These are phyloP conservation scores for Chelonoidis abingdonii DNA, from an alignment of 2,113 vertebrate genomes.

Conservation along the genomic window DNA sequence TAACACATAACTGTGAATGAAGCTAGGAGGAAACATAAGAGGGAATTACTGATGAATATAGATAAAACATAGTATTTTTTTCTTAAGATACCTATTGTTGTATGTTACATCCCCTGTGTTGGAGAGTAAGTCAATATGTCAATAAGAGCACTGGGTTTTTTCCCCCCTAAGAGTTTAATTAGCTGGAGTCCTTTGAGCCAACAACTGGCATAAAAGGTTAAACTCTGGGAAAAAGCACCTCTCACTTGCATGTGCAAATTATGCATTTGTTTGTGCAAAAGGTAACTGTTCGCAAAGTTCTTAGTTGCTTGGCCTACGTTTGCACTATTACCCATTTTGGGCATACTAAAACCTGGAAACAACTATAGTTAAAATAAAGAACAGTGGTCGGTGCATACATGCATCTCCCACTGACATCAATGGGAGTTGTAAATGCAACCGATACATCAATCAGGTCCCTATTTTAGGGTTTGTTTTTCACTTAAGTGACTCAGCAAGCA, in stretches of 20 bases:
- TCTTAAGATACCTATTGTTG: not conserved
- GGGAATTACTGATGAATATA: not conserved
- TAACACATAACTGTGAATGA: conserved; percentile 99
- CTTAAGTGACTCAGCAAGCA: not conserved
- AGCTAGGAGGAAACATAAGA: conserved; percentile 77
- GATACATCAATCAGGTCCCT: not conserved
- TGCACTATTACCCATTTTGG: not conserved
- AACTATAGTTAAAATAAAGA: not conserved
- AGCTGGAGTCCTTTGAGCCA: not conserved
- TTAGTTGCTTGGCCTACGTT: not conserved
- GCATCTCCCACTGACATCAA: not conserved
- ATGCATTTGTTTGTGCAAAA: not conserved
- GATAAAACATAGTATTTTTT: not conserved
- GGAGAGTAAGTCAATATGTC: not conserved
- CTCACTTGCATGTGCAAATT: not conserved
- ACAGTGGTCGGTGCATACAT: not conserved
- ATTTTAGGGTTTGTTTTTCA: not conserved
- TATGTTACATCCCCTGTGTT: not conserved
- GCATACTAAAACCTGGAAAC: not conserved
- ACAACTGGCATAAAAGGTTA: not conserved
- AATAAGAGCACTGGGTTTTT: not conserved
- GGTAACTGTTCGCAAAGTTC: not conserved
- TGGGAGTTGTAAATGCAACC: not conserved
- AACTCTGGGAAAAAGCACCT: not conserved
- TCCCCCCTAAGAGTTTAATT: not conserved